Evolutionary conservation across 92 coral and sea anemone genomes (phyloP).

Genomic region (Desmophyllum pertusum): DNA sequence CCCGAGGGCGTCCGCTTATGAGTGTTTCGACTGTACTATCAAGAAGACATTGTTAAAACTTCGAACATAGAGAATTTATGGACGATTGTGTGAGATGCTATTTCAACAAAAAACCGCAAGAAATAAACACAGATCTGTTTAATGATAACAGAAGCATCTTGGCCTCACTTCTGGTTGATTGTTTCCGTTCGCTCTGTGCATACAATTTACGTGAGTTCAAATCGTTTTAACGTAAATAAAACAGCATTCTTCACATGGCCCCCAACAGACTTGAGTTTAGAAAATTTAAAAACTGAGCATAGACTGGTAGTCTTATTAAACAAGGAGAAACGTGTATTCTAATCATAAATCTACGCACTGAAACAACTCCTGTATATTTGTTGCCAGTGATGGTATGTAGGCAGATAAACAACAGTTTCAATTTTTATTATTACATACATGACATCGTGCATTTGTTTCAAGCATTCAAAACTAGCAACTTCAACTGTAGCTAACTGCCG

Average conservation of each 20-base stretch:
- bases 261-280: not conserved
- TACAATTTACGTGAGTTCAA: not conserved
- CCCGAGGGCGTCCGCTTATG: too few relatives aligned
- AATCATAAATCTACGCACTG: not conserved
- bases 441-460: not conserved
- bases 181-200: not conserved
- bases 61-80: not conserved
- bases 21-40: too few relatives aligned
- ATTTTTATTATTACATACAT: too few relatives aligned
- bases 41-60: not conserved
- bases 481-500: too few relatives aligned
- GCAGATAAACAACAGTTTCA: not conserved
- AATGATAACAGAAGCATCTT: not conserved
- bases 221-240: not conserved
- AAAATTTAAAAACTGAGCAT: not conserved
- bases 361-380: not conserved
- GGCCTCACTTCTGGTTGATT: not conserved
- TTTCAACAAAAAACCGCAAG: not conserved
- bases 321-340: not conserved
- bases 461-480: not conserved
- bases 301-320: not conserved
- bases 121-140: not conserved
- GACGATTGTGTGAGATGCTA: not conserved
- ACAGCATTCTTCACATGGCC: not conserved
- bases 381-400: not conserved